Conservation (phyloP, 2,113 vertebrate species). For the Nipponia nippon region DNA sequence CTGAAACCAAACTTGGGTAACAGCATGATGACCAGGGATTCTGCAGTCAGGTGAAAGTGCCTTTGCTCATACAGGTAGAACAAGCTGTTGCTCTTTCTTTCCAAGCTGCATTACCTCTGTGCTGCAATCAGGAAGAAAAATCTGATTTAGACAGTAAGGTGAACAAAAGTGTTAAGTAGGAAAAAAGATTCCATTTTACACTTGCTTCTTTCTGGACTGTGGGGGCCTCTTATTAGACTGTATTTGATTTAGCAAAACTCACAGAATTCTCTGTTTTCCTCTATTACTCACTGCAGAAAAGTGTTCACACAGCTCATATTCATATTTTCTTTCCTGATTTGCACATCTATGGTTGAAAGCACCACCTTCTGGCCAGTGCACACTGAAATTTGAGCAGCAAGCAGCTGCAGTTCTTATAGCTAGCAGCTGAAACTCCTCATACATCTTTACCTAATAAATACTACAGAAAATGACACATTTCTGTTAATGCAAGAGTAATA, state of each 20-base stretch:
- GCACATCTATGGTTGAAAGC: conserved; percentile 30
- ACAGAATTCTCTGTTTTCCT: neutral
- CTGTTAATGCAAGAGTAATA: neutral
- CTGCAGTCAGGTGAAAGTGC: neutral
- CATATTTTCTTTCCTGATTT: neutral
- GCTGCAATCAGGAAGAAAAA: neutral
- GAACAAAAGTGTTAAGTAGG: neutral
- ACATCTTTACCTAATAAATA: neutral
- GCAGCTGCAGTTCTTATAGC: neutral
- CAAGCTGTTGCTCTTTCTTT: neutral
- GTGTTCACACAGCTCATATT: neutral
- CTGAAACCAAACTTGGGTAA: neutral
- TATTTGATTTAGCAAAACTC: neutral
- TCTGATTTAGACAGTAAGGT: neutral
- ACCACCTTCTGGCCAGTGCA: conserved; percentile 41
- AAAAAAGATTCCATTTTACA: neutral
- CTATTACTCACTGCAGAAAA: neutral
- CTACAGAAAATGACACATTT: neutral
- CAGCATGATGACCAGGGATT: rapidly evolving
- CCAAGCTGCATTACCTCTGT: neutral
- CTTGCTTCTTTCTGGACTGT: neutral
- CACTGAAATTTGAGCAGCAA: neutral
- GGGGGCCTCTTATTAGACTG: neutral
- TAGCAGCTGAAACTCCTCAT: neutral
- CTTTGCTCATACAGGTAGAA: neutral